Base-by-base conservation (phyloP, 1,140 invertebrate species). In the Aphaenogaster floridana region DNA sequence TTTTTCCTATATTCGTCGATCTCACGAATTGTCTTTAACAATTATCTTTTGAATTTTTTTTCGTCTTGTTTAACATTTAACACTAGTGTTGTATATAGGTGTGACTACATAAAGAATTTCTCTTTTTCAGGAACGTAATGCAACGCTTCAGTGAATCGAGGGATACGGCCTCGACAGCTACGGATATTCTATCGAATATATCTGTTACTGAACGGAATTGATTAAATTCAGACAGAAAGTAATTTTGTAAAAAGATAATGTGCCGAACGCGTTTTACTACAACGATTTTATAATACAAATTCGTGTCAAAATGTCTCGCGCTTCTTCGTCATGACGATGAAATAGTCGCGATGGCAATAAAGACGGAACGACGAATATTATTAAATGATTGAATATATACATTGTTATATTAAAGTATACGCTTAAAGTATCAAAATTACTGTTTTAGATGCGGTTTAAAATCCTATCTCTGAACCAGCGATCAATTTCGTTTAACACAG, bases 101-200 rank as follows among this genome's bases (percentile, higher is more conserved):
- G 34, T 17, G 11, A 52, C 7, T 34, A 2, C 11, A 59, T 71
- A 42, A 81, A 45, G 11, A 54, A 72, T 48, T 59, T 84, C 8
- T 15, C 61, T 86, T 83, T 90, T 90, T 54, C 83, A 93, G 93
- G 66, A 90, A 85, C 69, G 84, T 66, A 13, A 61, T 39, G 42
- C 54, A 59, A 74, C 69, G 89, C 21, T 36, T 86, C 13, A 89
- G 59, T 17, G 89, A 93, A 83, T 72, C 69, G 3, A 91, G 87
- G 59, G 80, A 89, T 39, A 54, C 86, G 13, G 86, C 92, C 54
- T 80, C 92, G 48, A 86, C 89, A 36, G 71, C 86, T 39, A 42
- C 88, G 13, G 90, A 92, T 36, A 64, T 84, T 21, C 68, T 89
- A 50, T 52, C 86, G 1, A 90, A 72, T 36, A 45, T 54, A 64